Base-by-base conservation (phyloP, 2,888 invertebrate genomes). In the Diarsia dahlii region DNA sequence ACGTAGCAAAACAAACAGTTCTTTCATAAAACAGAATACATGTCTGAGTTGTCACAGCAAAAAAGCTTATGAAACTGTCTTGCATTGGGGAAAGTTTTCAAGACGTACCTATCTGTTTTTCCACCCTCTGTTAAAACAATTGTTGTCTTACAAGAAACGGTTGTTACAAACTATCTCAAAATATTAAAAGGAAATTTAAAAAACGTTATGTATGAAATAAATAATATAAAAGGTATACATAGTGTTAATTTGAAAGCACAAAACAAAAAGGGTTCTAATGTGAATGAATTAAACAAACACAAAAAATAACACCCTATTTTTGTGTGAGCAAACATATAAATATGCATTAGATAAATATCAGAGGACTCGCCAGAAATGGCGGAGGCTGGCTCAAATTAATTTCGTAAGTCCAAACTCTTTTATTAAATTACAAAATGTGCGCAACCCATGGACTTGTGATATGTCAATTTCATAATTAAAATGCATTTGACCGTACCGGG, bases 391-490 rank as follows among this genome's bases (percentile, higher is more conserved):
- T 91, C 84, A 93, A 95, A 95, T 95, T 95, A 95, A 95, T 95
- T 93, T 94, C 85, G 89, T 92, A 94, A 94, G 92, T 93, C 89
- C 91, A 91, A 88, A 95, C 95, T 94, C 95, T 96, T 96, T 95
- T 96, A 96, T 96, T 96, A 95, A 96, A 96, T 96, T 93, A 95
- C 94, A 94, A 95, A 95, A 93, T 91, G 88, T 86, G 85, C 91
- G 92, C 90, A 90, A 92, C 91, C 89, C 90, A 85, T 87, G 87
- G 85, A 85, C 77, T 91, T 91, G 92, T 93, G 95, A 96, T 95
- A 96, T 96, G 96, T 96, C 96, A 96, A 96, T 96, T 96, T 94
- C 94, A 95, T 96, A 96, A 96, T 96, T 96, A 95, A 95, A 96
- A 95, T 95, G 93, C 96, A 94, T 95, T 95, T 96, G 96, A 96